phyloP scores from a whole-genome alignment of 2,888 invertebrate genomes.

The Meliscaeva auricollis region DNA sequence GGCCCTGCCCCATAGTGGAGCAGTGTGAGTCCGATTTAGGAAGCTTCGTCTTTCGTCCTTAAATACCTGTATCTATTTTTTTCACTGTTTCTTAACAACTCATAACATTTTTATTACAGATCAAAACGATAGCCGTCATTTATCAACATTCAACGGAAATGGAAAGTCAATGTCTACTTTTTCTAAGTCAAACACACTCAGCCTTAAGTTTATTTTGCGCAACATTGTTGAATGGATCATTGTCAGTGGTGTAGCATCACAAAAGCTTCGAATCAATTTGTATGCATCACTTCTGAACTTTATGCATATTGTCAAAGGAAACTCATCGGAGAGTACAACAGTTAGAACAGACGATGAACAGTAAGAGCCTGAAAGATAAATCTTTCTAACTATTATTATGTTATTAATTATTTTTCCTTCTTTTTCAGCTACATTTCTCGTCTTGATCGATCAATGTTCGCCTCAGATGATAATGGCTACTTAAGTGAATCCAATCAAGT shows the following conservation, averaged over 20 bases:
- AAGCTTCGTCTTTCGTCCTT: no score
- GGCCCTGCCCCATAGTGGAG: no score
- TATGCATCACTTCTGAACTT: constrained; percentile 94
- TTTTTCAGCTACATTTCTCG: constrained; percentile 87
- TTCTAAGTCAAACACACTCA: constrained; percentile 75
- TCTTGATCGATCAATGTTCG: constrained; percentile 86
- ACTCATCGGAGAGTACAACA: constrained; percentile 78
- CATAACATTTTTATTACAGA: no score
- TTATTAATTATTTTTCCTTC: neutral
- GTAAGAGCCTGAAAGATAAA: constrained; percentile 70
- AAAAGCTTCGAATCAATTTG: constrained; percentile 93
- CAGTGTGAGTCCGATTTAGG: no score
- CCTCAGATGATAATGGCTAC: constrained; percentile 87
- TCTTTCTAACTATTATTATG: constrained; percentile 73
- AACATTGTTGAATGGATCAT: constrained; percentile 93
- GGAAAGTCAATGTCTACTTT: constrained; percentile 57
- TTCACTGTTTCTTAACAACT: no score
- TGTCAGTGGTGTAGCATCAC: constrained; percentile 91
- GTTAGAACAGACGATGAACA: constrained; percentile 78
- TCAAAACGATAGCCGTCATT: constrained; percentile 57
- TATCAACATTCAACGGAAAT: constrained; percentile 37
- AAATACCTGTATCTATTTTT: no score
- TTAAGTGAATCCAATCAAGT: constrained; percentile 83
- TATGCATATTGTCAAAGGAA: constrained; percentile 88
- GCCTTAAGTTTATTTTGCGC: constrained; percentile 86